phyloP scores from a whole-genome alignment of 1,140 invertebrate genomes.

The Dendroctonus ponderosae region DNA sequence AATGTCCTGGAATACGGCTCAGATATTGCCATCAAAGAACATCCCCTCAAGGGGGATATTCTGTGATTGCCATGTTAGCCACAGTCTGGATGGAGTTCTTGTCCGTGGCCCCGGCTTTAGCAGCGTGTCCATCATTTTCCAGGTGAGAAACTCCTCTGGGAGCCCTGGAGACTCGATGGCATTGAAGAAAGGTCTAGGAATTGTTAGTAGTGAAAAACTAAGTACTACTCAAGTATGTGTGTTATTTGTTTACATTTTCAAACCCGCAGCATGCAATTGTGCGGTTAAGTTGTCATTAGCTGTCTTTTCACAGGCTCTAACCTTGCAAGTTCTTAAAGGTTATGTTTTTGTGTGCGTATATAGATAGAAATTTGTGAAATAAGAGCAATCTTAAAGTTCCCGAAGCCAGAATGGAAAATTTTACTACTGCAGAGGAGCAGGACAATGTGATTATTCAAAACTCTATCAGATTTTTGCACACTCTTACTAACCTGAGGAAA shows the following conservation, averaged over 20 bases:
- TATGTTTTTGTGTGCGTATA: neutral
- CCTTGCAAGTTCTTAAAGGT: neutral
- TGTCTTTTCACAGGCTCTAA: neutral
- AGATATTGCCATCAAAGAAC: slow-evolving; percentile 43
- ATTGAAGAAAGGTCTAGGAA: too few species aligned
- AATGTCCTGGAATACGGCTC: slow-evolving; percentile 56
- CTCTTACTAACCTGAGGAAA: slow-evolving; percentile 3
- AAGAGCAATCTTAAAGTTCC: neutral
- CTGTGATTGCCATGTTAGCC: slow-evolving; percentile 31
- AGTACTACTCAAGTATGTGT: too few species aligned
- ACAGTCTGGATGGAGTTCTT: slow-evolving; percentile 22
- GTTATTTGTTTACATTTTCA: too few species aligned
- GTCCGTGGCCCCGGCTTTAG: slow-evolving; percentile 26
- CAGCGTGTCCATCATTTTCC: slow-evolving; percentile 26
- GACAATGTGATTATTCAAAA: slow-evolving; percentile 14
- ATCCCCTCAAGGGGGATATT: too few species aligned
- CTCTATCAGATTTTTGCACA: slow-evolving; percentile 16
- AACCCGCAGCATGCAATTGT: too few species aligned
- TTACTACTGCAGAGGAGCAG: slow-evolving; percentile 17
- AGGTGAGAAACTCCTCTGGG: slow-evolving; percentile 27
- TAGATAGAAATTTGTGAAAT: neutral
- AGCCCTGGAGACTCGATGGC: neutral
- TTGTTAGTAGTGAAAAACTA: too few species aligned
- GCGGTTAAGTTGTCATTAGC: too few species aligned
- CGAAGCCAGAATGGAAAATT: slow-evolving; percentile 4